These are phyloP conservation scores for Babylonia areolata DNA, from an alignment of 1,140 invertebrate species.

Conservation along the genomic window DNA sequence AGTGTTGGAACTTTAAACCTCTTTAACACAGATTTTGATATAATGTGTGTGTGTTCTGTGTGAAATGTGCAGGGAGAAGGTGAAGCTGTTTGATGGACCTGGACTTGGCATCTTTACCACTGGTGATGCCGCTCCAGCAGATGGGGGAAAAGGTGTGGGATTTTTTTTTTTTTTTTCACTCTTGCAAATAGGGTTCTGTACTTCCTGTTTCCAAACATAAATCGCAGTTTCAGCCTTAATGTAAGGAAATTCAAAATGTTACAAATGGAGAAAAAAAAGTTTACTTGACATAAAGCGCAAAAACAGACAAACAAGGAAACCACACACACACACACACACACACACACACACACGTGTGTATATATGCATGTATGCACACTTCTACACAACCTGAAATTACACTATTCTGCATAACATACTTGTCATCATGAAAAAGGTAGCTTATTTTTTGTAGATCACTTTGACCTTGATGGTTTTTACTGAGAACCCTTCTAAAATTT, in stretches of 20 bases:
- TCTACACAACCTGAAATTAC: background rate
- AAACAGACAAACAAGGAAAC: no score
- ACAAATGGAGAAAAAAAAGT: no score
- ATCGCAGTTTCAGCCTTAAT: no score
- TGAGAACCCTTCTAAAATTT: no score
- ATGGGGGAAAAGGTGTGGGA: background rate
- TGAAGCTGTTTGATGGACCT: constrained; percentile 36
- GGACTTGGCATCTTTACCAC: constrained; percentile 28
- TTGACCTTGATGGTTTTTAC: no score
- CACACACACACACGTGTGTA: background rate
- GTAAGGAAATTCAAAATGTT: no score
- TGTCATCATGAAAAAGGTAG: no score
- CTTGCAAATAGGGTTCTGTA: background rate
- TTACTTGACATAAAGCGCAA: no score
- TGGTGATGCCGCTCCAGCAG: background rate
- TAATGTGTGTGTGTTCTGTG: background rate
- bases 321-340: no score
- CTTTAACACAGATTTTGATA: no score
- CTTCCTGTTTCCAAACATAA: background rate
- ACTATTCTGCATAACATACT: background rate
- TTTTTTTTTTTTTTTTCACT: background rate
- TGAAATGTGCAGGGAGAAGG: constrained; percentile 20
- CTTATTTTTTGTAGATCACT: no score
- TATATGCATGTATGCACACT: background rate
- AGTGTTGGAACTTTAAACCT: no score